Conservation (phyloP, 2,113 vertebrate species). For the Heterochromis multidens region DNA sequence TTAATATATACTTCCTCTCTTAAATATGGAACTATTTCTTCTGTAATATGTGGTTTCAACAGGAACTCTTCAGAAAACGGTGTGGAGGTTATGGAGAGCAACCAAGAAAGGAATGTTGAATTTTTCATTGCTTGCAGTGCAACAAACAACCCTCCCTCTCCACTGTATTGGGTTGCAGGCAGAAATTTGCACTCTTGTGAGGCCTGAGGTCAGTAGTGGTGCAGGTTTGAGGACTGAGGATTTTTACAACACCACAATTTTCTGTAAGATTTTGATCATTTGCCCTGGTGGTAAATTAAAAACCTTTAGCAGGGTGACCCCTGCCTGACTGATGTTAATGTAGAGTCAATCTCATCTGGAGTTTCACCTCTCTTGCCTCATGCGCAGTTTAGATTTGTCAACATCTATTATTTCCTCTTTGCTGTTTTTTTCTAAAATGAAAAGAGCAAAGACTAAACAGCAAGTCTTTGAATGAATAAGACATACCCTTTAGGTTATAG, state of each 20-base stretch:
- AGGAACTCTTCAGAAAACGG: not conserved
- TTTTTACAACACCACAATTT: not conserved
- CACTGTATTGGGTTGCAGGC: too few relatives aligned
- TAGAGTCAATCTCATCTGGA: conserved; percentile 1
- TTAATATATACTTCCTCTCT: too few relatives aligned
- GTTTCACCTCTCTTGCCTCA: not conserved
- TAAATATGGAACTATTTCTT: not conserved
- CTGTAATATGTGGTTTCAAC: not conserved
- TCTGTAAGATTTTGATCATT: not conserved
- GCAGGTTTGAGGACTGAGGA: not conserved
- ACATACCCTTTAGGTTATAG: not conserved
- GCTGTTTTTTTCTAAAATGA: not conserved
- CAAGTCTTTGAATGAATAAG: not conserved
- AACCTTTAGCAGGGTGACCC: not conserved
- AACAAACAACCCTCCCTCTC: not conserved
- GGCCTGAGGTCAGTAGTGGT: not conserved
- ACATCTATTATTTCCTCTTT: not conserved
- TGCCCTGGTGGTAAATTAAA: conserved; percentile 9
- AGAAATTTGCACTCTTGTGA: not conserved
- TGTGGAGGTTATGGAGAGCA: not conserved
- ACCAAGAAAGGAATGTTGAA: not conserved
- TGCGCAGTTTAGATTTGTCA: not conserved
- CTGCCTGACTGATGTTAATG: not conserved
- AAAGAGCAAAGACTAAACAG: too few relatives aligned
- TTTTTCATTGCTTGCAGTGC: not conserved